Conservation (phyloP, 1,140 invertebrate species). For the Scylla paramamosain region DNA sequence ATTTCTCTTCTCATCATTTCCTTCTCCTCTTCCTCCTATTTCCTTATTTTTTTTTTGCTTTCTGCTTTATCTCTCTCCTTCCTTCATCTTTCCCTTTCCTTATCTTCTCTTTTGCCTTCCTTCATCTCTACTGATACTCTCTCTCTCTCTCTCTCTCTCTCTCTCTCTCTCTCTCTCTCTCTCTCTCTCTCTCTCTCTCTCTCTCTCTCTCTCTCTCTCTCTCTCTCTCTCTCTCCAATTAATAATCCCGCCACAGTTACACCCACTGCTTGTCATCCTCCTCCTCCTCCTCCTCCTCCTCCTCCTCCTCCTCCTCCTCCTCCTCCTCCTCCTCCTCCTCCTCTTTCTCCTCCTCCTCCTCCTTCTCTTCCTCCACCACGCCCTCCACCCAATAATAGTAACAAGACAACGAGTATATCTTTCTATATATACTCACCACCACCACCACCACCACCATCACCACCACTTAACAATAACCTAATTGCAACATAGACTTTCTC, state of each 20-base stretch:
- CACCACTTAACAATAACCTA: too few species aligned
- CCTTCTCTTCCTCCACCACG: neutral
- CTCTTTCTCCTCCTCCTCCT: neutral
- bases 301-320: too few species aligned
- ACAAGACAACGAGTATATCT: neutral
- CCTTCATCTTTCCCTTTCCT: neutral
- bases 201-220: slow-evolving; percentile 52
- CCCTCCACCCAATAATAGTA: neutral
- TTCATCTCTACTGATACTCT: neutral
- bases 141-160: neutral
- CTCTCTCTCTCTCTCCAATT: neutral
- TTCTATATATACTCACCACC: neutral
- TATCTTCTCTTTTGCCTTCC: neutral
- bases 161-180: slow-evolving; percentile 32
- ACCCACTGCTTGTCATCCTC: too few species aligned
- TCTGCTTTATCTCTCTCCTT: neutral
- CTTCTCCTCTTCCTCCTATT: neutral
- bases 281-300: too few species aligned
- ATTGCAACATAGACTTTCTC: too few species aligned
- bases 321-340: neutral
- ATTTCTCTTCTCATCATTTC: neutral
- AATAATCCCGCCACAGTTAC: too few species aligned
- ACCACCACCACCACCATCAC: too few species aligned
- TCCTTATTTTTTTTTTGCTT: neutral
- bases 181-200: slow-evolving; percentile 49